Conservation (phyloP, 1,140 invertebrate genomes). For the Brachionus koreanus region DNA sequence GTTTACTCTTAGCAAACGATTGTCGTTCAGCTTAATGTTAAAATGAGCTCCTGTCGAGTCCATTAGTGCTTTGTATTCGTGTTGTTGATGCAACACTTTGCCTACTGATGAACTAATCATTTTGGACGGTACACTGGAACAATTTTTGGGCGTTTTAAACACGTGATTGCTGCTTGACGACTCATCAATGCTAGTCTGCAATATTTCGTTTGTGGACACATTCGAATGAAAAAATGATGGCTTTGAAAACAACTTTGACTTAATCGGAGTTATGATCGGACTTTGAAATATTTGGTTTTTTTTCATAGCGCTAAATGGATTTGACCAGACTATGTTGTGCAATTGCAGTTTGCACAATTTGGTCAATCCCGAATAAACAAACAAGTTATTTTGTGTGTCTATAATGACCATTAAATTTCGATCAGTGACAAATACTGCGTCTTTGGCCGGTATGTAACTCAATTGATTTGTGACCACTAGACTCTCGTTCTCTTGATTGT, state of each 20-base stretch:
- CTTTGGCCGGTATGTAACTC: constrained; percentile 25
- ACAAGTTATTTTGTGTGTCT: background rate
- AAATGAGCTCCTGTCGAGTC: constrained; percentile 28
- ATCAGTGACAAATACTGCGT: constrained; percentile 10
- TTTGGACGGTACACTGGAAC: background rate
- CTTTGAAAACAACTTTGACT: constrained; percentile 16
- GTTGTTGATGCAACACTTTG: constrained; percentile 5
- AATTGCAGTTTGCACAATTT: constrained; percentile 39
- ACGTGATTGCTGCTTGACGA: background rate
- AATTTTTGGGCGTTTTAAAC: background rate
- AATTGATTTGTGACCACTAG: background rate
- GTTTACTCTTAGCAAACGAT: constrained; percentile 13
- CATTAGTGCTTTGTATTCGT: background rate
- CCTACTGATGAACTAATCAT: background rate
- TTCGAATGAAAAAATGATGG: background rate
- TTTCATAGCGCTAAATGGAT: background rate
- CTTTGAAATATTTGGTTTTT: constrained; percentile 27
- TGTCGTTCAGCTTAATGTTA: constrained; percentile 1
- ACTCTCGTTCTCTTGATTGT: background rate
- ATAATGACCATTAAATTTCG: constrained; percentile 36
- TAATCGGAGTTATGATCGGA: constrained; percentile 33
- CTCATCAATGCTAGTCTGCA: constrained; percentile 1
- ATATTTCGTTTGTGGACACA: background rate
- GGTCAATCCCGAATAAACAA: constrained; percentile 30
- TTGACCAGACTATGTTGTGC: constrained; percentile 30